phyloP scores from a whole-genome alignment of 2,888 invertebrate genomes.

The Melitaea athalia region DNA sequence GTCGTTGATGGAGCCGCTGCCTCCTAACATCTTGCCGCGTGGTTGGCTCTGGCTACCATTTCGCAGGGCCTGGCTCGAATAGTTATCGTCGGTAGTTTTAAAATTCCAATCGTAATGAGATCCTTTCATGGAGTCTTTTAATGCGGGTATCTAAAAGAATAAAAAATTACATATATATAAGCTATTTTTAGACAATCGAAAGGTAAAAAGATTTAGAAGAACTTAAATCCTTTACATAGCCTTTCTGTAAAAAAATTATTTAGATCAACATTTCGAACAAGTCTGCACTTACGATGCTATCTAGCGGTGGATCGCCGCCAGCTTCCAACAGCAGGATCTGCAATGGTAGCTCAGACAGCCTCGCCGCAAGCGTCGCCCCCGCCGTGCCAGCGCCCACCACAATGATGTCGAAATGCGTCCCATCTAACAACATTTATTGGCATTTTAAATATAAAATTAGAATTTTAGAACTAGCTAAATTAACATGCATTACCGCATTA shows the following conservation, averaged over 20 bases:
- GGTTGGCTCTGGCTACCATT: slow-evolving; percentile 60
- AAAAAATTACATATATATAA: background rate
- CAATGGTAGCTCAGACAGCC: slow-evolving; percentile 51
- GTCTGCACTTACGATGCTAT: slow-evolving; percentile 58
- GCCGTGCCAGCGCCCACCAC: slow-evolving; percentile 70
- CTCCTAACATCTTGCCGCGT: slow-evolving; percentile 68
- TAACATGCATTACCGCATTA: no score
- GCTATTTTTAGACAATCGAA: background rate
- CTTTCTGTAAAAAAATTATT: background rate
- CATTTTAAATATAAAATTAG: background rate
- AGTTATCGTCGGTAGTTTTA: slow-evolving; percentile 56
- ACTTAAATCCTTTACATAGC: background rate
- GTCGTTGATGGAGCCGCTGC: slow-evolving; percentile 67
- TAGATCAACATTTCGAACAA: no score
- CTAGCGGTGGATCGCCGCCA: slow-evolving; percentile 63
- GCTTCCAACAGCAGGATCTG: slow-evolving; percentile 69
- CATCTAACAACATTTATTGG: slow-evolving; percentile 49
- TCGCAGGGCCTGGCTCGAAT: slow-evolving; percentile 57
- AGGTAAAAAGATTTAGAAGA: background rate
- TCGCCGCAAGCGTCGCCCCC: slow-evolving; percentile 62
- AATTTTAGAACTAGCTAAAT: no score
- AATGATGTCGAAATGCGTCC: slow-evolving; percentile 62
- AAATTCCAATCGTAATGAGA: slow-evolving; percentile 70
- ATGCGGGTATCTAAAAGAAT: slow-evolving; percentile 62
- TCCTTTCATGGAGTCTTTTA: slow-evolving; percentile 49